Percentiles rank a stretch among this genome's conserved stretches.
Evolutionary conservation across 1,140 invertebrate species (phyloP).

Genomic region (Lasioglossum baleicum): DNA sequence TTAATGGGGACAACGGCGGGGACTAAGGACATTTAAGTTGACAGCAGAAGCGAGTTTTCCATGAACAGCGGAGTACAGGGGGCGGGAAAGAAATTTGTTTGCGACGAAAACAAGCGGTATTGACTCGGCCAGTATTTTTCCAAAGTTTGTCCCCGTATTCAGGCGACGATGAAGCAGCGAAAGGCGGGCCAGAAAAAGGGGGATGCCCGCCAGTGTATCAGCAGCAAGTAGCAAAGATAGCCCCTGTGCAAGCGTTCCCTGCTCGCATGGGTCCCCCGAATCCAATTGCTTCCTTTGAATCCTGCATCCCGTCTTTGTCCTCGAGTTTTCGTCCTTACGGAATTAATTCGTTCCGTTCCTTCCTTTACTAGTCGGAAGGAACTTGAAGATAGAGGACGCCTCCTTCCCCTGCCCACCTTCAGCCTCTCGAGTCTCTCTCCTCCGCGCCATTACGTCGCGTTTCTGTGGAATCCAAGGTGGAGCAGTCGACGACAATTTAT

Average conservation of each 20-base stretch:
- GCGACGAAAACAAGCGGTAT: background rate
- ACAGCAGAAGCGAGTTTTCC: too few species aligned
- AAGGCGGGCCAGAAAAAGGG: background rate
- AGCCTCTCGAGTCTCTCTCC: constrained; percentile 8
- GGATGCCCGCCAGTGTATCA: constrained; percentile 23
- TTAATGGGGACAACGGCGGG: too few species aligned
- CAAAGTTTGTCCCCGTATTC: background rate
- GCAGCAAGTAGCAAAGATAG: background rate
- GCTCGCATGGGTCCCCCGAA: constrained; percentile 17
- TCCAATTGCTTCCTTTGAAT: constrained; percentile 62
- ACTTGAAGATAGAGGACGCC: constrained; percentile 53
- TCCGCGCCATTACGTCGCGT: constrained; percentile 40
- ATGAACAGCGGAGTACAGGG: too few species aligned
- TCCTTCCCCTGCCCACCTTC: background rate
- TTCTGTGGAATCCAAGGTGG: constrained; percentile 32
- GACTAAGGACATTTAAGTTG: too few species aligned
- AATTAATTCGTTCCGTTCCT: constrained; percentile 71
- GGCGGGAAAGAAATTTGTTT: background rate
- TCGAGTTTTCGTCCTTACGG: constrained; percentile 65
- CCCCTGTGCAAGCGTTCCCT: background rate
- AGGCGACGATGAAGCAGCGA: background rate
- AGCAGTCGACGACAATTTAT: constrained; percentile 62
- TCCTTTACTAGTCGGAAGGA: constrained; percentile 46
- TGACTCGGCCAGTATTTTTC: background rate
- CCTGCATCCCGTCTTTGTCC: constrained; percentile 67